These are phyloP conservation scores for Anodontia alba DNA, from an alignment of 2,888 invertebrate species.

Conservation along the genomic window DNA sequence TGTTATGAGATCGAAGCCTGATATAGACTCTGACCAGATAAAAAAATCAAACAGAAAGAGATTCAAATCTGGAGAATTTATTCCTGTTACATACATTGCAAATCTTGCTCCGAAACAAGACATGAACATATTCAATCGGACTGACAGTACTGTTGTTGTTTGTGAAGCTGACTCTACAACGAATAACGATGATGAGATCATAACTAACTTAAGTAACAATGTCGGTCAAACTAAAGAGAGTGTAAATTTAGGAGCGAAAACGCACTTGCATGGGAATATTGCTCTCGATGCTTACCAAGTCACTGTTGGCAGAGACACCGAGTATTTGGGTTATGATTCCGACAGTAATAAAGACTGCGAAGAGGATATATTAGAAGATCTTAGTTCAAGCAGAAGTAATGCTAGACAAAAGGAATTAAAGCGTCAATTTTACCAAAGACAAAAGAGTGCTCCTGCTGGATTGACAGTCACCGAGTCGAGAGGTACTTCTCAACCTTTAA, in stretches of 20 bases:
- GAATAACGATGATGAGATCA: not conserved
- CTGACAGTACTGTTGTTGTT: not conserved
- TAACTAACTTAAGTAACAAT: not conserved
- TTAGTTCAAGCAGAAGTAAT: not conserved
- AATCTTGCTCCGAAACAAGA: not conserved
- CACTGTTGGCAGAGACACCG: not conserved
- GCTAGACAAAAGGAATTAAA: not conserved
- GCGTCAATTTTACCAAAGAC: not conserved
- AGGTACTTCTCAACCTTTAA: not conserved
- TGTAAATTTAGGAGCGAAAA: not conserved
- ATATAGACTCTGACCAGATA: too few relatives aligned
- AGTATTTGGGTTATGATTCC: not conserved
- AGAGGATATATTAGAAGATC: not conserved
- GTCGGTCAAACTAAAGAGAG: not conserved
- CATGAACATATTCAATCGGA: not conserved
- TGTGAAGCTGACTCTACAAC: not conserved
- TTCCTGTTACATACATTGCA: not conserved
- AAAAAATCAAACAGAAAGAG: not conserved
- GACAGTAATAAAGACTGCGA: not conserved
- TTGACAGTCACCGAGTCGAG: not conserved
- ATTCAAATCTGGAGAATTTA: not conserved
- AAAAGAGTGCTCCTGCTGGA: not conserved
- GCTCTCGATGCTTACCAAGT: not conserved
- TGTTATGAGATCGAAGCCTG: too few relatives aligned
- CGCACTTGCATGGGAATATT: not conserved